Conservation (phyloP, 2,797 vertebrate genomes). For the Lerista edwardsae region DNA sequence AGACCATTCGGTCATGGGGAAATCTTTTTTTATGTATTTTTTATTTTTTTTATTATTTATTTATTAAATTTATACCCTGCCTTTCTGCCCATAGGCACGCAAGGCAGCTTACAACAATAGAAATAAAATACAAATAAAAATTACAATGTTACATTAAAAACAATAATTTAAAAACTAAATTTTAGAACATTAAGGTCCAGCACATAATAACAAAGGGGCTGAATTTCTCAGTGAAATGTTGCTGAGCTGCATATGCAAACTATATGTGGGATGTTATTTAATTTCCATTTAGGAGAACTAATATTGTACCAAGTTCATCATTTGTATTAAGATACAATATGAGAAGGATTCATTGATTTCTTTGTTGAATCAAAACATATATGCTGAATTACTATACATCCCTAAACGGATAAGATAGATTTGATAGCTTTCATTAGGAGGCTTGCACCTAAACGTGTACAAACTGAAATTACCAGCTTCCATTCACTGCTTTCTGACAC, state of each 20-base stretch:
- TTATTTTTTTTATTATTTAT: too few relatives aligned
- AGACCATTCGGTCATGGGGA: too few relatives aligned
- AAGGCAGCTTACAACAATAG: too few relatives aligned
- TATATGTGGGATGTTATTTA: constrained; percentile 25
- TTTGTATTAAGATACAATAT: neutral
- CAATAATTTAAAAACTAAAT: too few relatives aligned
- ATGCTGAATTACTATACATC: constrained; percentile 46
- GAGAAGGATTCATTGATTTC: neutral
- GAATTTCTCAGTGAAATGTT: neutral
- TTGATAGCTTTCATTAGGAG: constrained; percentile 40
- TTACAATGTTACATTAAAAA: too few relatives aligned
- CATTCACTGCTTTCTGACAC: constrained; percentile 33
- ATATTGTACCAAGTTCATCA: neutral
- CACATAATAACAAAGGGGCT: too few relatives aligned
- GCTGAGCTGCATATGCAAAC: neutral
- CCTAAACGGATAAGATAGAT: constrained; percentile 45
- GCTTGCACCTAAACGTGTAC: constrained; percentile 16
- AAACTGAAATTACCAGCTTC: constrained; percentile 48
- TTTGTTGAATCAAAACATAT: neutral
- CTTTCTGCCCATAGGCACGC: too few relatives aligned
- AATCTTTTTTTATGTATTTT: too few relatives aligned
- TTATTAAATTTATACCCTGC: too few relatives aligned
- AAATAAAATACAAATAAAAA: too few relatives aligned
- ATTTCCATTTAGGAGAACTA: neutral
- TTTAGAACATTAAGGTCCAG: too few relatives aligned